Base-by-base conservation (phyloP, 2,888 invertebrate species). In the Drosophila mimetica region DNA sequence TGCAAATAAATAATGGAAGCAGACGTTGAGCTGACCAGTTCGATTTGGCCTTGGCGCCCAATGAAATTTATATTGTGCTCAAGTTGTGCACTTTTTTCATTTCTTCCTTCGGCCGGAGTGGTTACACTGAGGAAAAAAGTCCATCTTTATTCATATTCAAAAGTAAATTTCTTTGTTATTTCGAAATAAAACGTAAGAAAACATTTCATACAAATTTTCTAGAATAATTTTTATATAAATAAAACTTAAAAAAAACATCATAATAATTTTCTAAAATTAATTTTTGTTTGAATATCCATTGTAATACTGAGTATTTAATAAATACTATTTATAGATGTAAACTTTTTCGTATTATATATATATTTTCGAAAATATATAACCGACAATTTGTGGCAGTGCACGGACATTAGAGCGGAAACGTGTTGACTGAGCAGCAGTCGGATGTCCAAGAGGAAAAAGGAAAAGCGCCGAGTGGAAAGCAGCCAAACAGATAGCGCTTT, bases 1-100 rank as follows among this genome's bases (percentile, higher is more conserved):
- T 76, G 85, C 72, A 86, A 77, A 86, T 88, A 86, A 79, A 86
- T 88, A 86, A 86, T 88, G 74, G 76, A 74, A 74, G 61, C 75
- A 84, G 82, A 85, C 86, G 67, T 69, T 61, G 72, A 54, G 55
- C 51, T 47, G 50, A 48, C 53, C 53, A 71, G 71, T 66, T 71
- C 77, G 72, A 76, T 83, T 86, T 86, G 86, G 76, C 81, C 86
- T 86, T 81, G 86, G 55, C 41, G 58, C 57, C 52, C 69, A 76
- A 48, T 71, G 66, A 46, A 53, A 63, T 60, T 71, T 72, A 76
- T 83, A 81, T 86, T 83, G 80, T 80, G 69, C 70, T 83, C 75
- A 60, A 70, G 41, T 54, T 79, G 51, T 84, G 82, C 83, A 75
- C 79, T 80, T 84, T 83, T 83, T 71, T 72, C 81, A 70, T 79